Evolutionary conservation across 2,888 invertebrate species (phyloP).

Genomic region (Tenodera sinensis): DNA sequence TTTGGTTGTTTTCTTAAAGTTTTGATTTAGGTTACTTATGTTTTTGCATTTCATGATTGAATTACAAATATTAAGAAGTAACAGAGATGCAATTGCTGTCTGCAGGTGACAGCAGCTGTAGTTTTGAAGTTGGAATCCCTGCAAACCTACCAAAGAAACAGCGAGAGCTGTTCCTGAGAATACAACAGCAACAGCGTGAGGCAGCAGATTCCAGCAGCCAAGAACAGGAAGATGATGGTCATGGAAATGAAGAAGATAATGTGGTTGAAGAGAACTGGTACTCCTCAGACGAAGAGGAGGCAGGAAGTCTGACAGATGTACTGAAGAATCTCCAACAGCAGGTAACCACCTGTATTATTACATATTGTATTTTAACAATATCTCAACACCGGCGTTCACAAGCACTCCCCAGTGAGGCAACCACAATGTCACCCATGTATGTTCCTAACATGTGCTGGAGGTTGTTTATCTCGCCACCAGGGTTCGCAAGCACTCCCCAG

Average conservation of each 20-base stretch:
- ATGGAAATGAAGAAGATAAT: slow-evolving; percentile 34
- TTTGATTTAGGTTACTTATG: no score
- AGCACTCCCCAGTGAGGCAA: no score
- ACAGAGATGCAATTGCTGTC: not conserved
- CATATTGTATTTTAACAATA: no score
- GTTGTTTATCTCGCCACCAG: no score
- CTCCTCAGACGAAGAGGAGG: slow-evolving; percentile 73
- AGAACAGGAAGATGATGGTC: slow-evolving; percentile 29
- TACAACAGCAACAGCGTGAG: slow-evolving; percentile 58
- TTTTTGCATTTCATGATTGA: no score
- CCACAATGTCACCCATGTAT: no score
- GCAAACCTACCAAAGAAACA: slow-evolving; percentile 61
- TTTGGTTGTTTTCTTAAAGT: no score
- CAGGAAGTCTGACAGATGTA: slow-evolving; percentile 32
- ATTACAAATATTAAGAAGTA: no score
- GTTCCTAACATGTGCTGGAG: no score
- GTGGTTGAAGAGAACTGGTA: slow-evolving; percentile 62
- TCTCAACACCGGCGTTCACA: no score
- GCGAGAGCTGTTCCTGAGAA: slow-evolving; percentile 61
- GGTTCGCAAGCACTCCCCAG: no score
- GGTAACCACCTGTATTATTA: no score
- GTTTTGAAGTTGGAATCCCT: slow-evolving; percentile 42
- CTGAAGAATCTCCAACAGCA: slow-evolving; percentile 29
- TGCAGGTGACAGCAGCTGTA: not conserved
- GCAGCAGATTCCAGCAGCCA: slow-evolving; percentile 29